A percentile compares a stretch with the other conserved stretches of the same genome.
phyloP scores from a whole-genome alignment of 2,113 vertebrate species.

The Oreochromis aureus region DNA sequence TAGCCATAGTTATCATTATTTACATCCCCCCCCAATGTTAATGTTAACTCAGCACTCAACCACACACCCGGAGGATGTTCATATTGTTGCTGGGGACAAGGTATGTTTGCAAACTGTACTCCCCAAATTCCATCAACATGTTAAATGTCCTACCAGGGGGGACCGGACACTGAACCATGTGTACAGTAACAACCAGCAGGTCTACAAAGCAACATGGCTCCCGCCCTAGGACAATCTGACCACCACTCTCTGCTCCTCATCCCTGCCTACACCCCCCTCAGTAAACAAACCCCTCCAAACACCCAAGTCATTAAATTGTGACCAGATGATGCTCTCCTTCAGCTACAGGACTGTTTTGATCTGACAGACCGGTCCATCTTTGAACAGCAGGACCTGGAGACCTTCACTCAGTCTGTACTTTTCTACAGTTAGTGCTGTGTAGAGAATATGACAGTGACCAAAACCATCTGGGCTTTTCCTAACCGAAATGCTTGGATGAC shows the following conservation, averaged over 20 bases:
- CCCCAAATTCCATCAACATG: background rate
- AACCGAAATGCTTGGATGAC: fast-evolving
- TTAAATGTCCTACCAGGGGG: fast-evolving
- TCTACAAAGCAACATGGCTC: background rate
- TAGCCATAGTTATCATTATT: background rate
- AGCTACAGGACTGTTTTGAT: background rate
- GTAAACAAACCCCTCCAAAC: background rate
- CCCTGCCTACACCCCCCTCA: background rate
- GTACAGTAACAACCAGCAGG: fast-evolving
- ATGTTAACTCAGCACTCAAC: background rate
- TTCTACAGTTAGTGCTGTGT: background rate
- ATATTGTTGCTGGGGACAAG: background rate
- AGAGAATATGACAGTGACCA: background rate
- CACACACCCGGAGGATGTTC: background rate
- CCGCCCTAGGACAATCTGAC: background rate
- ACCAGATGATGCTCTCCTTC: background rate
- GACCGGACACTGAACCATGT: background rate
- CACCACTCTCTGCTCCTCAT: background rate
- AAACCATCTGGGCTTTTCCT: background rate
- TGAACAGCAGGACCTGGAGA: background rate
- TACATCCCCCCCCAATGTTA: background rate
- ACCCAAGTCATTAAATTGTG: background rate
- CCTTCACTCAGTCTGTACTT: background rate
- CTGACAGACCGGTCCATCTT: background rate
- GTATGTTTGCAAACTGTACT: background rate